A percentile compares a stretch with the other conserved stretches of the same genome.
phyloP scores from a whole-genome alignment of 2,797 vertebrate species.

The Percopsis omiscomaycus region DNA sequence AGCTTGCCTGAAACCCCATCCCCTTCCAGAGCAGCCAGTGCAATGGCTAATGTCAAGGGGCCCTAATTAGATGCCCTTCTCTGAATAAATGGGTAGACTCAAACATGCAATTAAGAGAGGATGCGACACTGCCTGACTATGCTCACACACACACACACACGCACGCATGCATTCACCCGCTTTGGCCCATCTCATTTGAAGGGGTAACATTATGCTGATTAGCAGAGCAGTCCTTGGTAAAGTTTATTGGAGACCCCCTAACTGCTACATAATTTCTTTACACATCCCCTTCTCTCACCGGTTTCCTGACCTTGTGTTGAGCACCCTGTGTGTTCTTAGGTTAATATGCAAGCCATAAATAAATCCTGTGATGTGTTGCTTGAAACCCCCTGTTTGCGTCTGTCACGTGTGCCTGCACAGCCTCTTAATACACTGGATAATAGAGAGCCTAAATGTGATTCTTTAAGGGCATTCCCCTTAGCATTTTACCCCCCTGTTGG shows the following conservation, averaged over 20 bases:
- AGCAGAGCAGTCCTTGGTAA: constrained; percentile 55
- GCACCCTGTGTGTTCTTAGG: constrained; percentile 5
- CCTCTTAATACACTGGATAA: neutral
- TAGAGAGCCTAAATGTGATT: too few species aligned
- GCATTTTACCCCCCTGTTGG: too few species aligned
- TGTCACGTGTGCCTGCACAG: neutral
- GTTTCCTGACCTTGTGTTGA: constrained; percentile 29
- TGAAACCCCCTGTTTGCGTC: constrained; percentile 12
- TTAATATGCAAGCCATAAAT: constrained; percentile 34
- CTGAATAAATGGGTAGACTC: constrained; percentile 70
- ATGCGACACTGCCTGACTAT: constrained; percentile 35
- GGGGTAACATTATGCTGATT: constrained; percentile 58
- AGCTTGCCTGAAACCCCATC: constrained; percentile 47
- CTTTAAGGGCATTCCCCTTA: too few species aligned
- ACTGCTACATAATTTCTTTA: constrained; percentile 44
- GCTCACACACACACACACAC: constrained; percentile 14
- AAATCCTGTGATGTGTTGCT: constrained; percentile 19
- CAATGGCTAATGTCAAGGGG: constrained; percentile 66
- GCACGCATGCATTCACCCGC: constrained; percentile 14
- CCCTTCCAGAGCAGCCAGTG: constrained; percentile 45
- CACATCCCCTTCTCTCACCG: constrained; percentile 26
- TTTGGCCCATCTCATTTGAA: constrained; percentile 50
- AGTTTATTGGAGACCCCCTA: constrained; percentile 49
- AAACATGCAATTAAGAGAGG: constrained; percentile 74
- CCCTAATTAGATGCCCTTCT: constrained; percentile 71